Evolutionary conservation across 2,113 vertebrate genomes (phyloP), one percentile per base, ranked within the genome.

Genomic region (Dunckerocampus dactyliophorus): DNA sequence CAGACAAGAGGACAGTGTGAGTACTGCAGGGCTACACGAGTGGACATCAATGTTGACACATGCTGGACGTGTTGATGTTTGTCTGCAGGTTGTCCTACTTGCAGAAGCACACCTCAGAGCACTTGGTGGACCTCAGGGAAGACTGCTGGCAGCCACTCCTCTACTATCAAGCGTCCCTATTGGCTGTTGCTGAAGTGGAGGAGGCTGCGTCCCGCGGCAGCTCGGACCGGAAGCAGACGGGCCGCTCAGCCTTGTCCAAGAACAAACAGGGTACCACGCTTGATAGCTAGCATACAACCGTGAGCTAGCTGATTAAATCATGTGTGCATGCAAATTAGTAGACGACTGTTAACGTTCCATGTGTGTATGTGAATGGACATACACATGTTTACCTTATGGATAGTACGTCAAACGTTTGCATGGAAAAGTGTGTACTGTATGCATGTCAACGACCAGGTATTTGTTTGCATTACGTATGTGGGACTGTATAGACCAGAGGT

Each of bases 1-100:
- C 91, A n/a, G 95, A 97, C 92, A 97, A 93, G 86, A 94, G 89
- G 81, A 88, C 92, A 0, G 88, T 96, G 95, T 97, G 88, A 93
- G 94, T 89, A 62, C 31, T 14, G 28, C 60, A 14, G 3, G 3
- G 55, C 9, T 8, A 3, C 28, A 45, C n/a, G 14, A 9, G 20
- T 37, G 17, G 0, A 13, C 6, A 3, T 57, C 20, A 4, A 48
- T 57, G 3, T 45, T 53, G 4, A 49, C 11, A 47, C 2, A 0
- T 45, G 11, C 8, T 34, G 4, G 57, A 12, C 45, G 10, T 8
- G 22, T 49, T 22, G 47, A 54, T n/a, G 19, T 56, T 60, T 65
- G 19, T 14, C 7, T 45, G 17, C 68, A 96, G 95, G 63, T 91
- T 91, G 8, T 69, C 84, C 43, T 94, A 94, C 82, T 87, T 97